These are phyloP conservation scores for Australoheros scitulus DNA, from an alignment of 2,113 vertebrate species.

Conservation along the genomic window DNA sequence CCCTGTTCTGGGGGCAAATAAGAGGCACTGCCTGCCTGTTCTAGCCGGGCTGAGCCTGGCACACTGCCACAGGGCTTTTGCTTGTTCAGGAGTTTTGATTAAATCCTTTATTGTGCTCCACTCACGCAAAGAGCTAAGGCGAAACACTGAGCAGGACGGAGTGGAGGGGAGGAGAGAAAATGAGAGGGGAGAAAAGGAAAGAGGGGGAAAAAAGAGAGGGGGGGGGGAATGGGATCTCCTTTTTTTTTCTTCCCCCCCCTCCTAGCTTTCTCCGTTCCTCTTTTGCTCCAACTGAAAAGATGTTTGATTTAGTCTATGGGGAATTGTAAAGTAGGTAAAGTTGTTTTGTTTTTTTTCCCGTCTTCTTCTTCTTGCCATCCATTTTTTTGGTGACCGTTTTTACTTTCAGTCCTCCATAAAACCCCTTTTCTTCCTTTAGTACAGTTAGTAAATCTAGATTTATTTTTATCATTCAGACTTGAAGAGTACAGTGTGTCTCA, in stretches of 20 bases:
- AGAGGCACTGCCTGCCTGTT: slow-evolving; percentile 50
- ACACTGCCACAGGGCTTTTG: slow-evolving; percentile 74
- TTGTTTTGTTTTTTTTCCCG: slow-evolving; percentile 33
- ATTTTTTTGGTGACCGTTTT: not conserved
- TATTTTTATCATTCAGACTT: slow-evolving; percentile 17
- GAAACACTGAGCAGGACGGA: slow-evolving; percentile 57
- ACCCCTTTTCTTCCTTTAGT: slow-evolving; percentile 32
- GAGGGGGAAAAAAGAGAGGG: not conserved
- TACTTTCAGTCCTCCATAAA: slow-evolving; percentile 29
- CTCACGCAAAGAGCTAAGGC: slow-evolving; percentile 79
- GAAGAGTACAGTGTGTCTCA: not conserved
- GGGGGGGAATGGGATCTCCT: slow-evolving; percentile 50
- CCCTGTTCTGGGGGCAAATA: slow-evolving; percentile 62
- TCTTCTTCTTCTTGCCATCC: slow-evolving; percentile 16
- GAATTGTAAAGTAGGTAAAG: slow-evolving; percentile 64
- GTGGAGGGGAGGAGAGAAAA: slow-evolving; percentile 51
- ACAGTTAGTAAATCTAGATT: slow-evolving; percentile 22
- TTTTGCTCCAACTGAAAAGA: slow-evolving; percentile 60
- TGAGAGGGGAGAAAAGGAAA: slow-evolving; percentile 50
- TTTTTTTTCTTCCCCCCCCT: slow-evolving; percentile 15
- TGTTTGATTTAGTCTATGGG: slow-evolving; percentile 67
- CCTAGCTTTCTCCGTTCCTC: slow-evolving; percentile 54
- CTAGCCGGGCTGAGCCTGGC: slow-evolving; percentile 60
- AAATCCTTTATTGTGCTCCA: slow-evolving; percentile 82
- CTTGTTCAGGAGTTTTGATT: slow-evolving; percentile 84